A percentile compares a stretch with the other conserved stretches of the same genome.
Evolutionary conservation across 2,797 vertebrate species (phyloP).

Genomic region (Spinus pinus): DNA sequence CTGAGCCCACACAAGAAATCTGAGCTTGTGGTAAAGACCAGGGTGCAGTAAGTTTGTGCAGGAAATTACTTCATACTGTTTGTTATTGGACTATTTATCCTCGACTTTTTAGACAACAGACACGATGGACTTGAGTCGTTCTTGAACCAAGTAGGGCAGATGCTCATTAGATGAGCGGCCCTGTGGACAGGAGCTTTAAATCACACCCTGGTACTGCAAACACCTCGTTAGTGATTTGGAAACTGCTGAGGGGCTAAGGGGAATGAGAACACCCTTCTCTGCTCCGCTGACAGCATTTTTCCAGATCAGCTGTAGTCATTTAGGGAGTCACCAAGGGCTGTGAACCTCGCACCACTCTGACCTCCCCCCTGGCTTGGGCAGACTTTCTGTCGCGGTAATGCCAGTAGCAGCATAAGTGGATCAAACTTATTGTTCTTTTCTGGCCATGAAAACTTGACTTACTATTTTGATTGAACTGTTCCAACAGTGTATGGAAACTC

Average conservation of each 20-base stretch:
- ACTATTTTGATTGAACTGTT: conserved; percentile 21
- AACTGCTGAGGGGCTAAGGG: conserved; percentile 25
- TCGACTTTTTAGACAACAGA: conserved; percentile 48
- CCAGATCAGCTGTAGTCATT: conserved; percentile 28
- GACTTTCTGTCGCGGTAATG: background rate
- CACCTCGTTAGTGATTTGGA: conserved; percentile 10
- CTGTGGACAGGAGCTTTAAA: background rate
- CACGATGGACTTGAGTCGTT: background rate
- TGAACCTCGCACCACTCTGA: conserved; percentile 27
- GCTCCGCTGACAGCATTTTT: background rate
- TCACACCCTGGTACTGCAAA: background rate
- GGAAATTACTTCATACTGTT: conserved; percentile 71
- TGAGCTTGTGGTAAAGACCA: conserved; percentile 69
- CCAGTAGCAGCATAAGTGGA: background rate
- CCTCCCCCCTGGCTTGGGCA: background rate
- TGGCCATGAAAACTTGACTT: conserved; percentile 48
- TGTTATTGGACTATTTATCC: conserved; percentile 66
- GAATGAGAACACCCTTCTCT: conserved; percentile 18
- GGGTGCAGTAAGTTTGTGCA: conserved; percentile 69
- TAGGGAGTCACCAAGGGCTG: conserved; percentile 10
- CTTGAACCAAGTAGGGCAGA: background rate
- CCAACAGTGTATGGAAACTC: background rate
- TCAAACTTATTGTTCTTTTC: conserved; percentile 50
- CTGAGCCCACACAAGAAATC: conserved; percentile 69
- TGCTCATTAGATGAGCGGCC: background rate